Evolutionary conservation across 2,888 invertebrate species (phyloP).

Genomic region (Adelognathus sp.): DNA sequence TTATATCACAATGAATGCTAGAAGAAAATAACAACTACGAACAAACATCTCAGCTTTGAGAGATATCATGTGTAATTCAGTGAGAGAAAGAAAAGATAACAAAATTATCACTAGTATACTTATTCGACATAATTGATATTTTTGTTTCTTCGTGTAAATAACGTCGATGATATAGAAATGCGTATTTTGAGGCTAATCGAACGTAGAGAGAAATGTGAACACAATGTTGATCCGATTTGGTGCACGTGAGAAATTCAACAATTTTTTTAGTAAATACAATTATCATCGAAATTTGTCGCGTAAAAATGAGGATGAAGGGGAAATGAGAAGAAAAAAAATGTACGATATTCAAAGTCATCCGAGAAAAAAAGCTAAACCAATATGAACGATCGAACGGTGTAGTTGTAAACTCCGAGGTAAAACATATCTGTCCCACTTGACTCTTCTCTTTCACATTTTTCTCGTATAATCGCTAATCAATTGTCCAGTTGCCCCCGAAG

Average conservation of each 20-base stretch:
- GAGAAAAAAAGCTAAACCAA: constrained; percentile 1
- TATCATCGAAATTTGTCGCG: constrained; percentile 23
- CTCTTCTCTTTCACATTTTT: constrained; percentile 50
- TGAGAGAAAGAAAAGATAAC: not conserved
- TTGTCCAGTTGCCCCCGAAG: constrained; percentile 29
- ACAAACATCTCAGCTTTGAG: constrained; percentile 65
- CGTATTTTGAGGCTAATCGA: constrained; percentile 43
- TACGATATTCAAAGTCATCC: constrained; percentile 27
- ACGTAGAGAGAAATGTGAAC: not conserved
- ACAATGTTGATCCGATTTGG: constrained; percentile 1
- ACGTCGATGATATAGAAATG: constrained; percentile 49
- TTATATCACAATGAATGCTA: constrained; percentile 32
- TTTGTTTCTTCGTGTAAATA: constrained; percentile 60
- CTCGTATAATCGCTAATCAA: constrained; percentile 26
- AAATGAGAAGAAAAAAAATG: constrained; percentile 2
- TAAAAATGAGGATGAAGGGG: no score
- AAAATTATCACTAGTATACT: constrained; percentile 59
- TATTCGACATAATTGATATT: constrained; percentile 61
- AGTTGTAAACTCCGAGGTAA: constrained; percentile 63
- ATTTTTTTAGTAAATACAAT: not conserved
- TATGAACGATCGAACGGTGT: constrained; percentile 33
- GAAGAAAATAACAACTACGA: constrained; percentile 1
- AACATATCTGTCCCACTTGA: constrained; percentile 71
- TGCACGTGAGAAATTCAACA: constrained; percentile 25
- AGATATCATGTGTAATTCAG: constrained; percentile 64